These are phyloP conservation scores for Clarias macrocephalus DNA, from an alignment of 2,113 vertebrate species.

Conservation along the genomic window DNA sequence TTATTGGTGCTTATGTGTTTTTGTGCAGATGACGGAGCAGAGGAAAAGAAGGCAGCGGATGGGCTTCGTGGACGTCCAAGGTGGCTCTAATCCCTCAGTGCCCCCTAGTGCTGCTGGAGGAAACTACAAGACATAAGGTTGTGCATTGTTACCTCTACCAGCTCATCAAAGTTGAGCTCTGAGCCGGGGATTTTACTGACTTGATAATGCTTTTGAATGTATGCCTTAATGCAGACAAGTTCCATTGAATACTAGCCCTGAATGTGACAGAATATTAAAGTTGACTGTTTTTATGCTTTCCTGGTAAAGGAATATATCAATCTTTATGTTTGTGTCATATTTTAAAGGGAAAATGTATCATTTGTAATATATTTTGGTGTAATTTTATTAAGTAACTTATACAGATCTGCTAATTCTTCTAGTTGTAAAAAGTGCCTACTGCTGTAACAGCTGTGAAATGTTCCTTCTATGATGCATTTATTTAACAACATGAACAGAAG, in stretches of 20 bases:
- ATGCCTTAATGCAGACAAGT: slow-evolving; percentile 8
- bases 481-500: slow-evolving; percentile 6
- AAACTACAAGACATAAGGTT: slow-evolving; percentile 67
- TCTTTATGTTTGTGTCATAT: not conserved
- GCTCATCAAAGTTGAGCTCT: not conserved
- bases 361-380: slow-evolving; percentile 30
- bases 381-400: slow-evolving; percentile 20
- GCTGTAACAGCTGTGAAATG: not conserved
- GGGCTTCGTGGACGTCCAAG: slow-evolving; percentile 91
- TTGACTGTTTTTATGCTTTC: slow-evolving; percentile 18
- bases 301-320: not conserved
- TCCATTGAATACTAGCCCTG: not conserved
- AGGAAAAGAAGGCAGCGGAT: slow-evolving; percentile 93
- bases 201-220: slow-evolving; percentile 15
- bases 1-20: not conserved
- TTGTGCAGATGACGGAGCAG: slow-evolving; percentile 92
- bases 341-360: not conserved
- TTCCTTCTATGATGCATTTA: not conserved
- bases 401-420: not conserved
- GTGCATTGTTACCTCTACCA: not conserved
- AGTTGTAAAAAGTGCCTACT: slow-evolving; percentile 28
- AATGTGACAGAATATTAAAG: slow-evolving; percentile 17
- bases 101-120: slow-evolving; percentile 70
- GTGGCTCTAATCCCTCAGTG: slow-evolving; percentile 63
- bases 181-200: not conserved